Base-by-base conservation (phyloP, 2,113 vertebrate species). In the Cyanoramphus novaezelandiae region DNA sequence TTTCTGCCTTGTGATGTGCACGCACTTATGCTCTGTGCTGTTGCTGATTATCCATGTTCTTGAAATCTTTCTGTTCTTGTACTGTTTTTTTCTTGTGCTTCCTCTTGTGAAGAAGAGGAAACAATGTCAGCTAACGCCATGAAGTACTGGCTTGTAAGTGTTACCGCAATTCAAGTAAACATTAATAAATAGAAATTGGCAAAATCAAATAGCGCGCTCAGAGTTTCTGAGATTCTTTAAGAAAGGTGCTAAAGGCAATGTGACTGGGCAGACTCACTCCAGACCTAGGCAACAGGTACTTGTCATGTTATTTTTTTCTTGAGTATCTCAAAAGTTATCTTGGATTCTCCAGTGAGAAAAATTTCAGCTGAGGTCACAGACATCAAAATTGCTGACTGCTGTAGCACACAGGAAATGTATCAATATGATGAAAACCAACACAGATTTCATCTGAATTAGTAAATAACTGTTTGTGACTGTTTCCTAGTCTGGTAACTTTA, bases 1-100 rank as follows among this genome's bases (percentile, higher is more conserved):
- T 91, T 95, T 96, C 83, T 79, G 16, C 76, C 78, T 96, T 92
- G 62, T 76, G 92, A 35, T 93, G 93, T 86, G 82, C 74, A 55
- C 63, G 95, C 95, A 60, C 50, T 96, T 96, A 35, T 96, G 29
- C 65, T 81, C 39, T 95, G 64, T 37, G 67, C 25, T 70, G 19
- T 74, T 91, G n/a, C 19, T 95, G 47, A 41, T 88, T 93, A 31
- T 67, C 44, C 10, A 2, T 27, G 25, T 68, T 93, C 53, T 77
- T 85, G 44, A 79, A 93, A 41, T 76, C 13, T 76, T 86, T 91
- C 67, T 35, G 57, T 35, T 35, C 33, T 7, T 59, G 57, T 59
- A 24, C 57, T 35, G 33, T 15, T 59, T 35, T 59, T 59, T 15
- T 59, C 20, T 59, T 15, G 13, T 35, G 57, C n/a, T 59, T 59